phyloP scores from a whole-genome alignment of 2,888 invertebrate genomes.

The Carabus problematicus region DNA sequence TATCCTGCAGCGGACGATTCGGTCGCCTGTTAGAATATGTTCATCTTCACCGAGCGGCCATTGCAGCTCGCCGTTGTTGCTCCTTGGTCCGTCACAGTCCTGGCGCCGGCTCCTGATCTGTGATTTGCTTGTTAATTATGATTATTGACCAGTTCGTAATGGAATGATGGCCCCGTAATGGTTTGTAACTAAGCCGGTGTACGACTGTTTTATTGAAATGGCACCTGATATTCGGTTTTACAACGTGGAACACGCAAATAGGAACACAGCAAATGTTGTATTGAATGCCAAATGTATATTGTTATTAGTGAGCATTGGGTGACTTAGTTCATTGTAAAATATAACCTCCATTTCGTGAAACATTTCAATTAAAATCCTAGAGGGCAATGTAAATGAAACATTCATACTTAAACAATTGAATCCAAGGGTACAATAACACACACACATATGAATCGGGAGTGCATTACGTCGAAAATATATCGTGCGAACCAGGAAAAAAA shows the following conservation, averaged over 20 bases:
- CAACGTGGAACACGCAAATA: no score
- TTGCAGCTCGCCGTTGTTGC: slow-evolving; percentile 16
- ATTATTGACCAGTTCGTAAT: slow-evolving; percentile 41
- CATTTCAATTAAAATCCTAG: no score
- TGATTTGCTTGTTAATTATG: slow-evolving; percentile 43
- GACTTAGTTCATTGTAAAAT: no score
- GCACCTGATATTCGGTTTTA: no score
- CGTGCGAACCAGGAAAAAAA: background rate
- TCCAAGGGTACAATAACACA: no score
- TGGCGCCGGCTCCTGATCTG: slow-evolving; percentile 15
- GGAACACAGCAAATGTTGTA: no score
- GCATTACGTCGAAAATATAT: slow-evolving; percentile 2
- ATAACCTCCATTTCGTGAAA: no score
- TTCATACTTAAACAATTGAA: no score
- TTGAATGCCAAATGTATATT: no score
- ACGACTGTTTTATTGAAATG: background rate
- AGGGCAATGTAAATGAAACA: no score
- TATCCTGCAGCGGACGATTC: slow-evolving; percentile 50
- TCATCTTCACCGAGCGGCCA: slow-evolving; percentile 33
- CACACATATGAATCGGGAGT: no score
- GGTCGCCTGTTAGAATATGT: slow-evolving; percentile 48
- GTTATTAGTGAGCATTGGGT: no score
- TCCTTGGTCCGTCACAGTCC: slow-evolving; percentile 20
- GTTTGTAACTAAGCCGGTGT: slow-evolving; percentile 13
- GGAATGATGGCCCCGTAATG: slow-evolving; percentile 27